A percentile compares a stretch with the other conserved stretches of the same genome.
Conservation (phyloP, 1,140 invertebrate species). For the Adelges cooleyi region DNA sequence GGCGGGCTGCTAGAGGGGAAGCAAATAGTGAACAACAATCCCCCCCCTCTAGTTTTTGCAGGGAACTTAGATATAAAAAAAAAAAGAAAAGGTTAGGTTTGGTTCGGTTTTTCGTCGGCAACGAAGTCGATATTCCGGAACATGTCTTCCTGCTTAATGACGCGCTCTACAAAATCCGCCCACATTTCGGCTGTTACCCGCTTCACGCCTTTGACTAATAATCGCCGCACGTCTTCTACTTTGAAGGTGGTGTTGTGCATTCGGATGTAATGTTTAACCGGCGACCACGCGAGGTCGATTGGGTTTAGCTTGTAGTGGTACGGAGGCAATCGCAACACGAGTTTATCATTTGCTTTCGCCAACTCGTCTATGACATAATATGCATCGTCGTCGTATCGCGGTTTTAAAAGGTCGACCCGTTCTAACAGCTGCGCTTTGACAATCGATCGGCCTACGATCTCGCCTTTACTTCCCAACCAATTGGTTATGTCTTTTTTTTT, state of each 20-base stretch:
- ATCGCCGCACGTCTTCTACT: not conserved
- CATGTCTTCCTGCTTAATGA: not conserved
- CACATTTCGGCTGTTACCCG: not conserved
- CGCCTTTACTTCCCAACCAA: constrained; percentile 16
- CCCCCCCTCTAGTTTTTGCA: too few species aligned
- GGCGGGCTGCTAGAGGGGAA: too few species aligned
- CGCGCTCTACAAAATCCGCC: not conserved
- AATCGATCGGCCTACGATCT: not conserved
- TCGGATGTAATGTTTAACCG: not conserved
- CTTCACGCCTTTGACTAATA: not conserved
- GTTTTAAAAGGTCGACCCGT: not conserved
- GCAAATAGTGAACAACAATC: too few species aligned
- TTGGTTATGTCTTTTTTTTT: constrained; percentile 28
- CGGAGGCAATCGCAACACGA: constrained; percentile 22
- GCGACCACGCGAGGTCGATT: not conserved
- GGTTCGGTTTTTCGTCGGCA: not conserved
- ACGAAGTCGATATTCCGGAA: not conserved
- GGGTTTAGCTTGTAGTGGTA: constrained; percentile 26
- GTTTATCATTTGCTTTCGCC: constrained; percentile 9
- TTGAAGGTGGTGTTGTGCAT: not conserved
- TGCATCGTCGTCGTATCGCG: not conserved
- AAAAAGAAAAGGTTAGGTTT: too few species aligned
- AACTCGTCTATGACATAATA: constrained; percentile 25
- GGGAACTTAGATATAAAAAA: too few species aligned
- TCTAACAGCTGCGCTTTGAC: constrained; percentile 7